Percentiles rank a stretch among this genome's conserved stretches.
phyloP scores from a whole-genome alignment of 2,888 invertebrate species.

The Lampropteryx suffumata region DNA sequence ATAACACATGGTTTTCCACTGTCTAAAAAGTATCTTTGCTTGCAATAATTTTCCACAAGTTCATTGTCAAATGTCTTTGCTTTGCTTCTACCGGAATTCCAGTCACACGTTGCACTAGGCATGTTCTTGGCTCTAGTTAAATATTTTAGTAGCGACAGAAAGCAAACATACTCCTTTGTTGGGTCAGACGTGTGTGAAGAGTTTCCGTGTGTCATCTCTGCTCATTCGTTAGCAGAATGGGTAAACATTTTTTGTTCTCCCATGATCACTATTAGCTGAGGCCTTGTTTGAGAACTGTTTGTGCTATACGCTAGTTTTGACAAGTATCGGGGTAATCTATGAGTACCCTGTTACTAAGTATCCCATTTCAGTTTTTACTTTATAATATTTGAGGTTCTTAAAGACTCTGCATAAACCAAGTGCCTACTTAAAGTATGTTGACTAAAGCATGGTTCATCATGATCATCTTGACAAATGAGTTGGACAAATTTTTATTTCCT shows the following conservation, averaged over 20 bases:
- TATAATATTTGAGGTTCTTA: neutral
- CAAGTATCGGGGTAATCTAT: constrained; percentile 5
- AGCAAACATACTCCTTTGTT: constrained; percentile 78
- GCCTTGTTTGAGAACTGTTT: constrained; percentile 44
- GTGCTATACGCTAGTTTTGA: constrained; percentile 21
- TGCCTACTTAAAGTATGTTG: too few relatives aligned
- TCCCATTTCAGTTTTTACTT: too few relatives aligned
- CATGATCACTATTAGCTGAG: constrained; percentile 71
- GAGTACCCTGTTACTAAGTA: constrained; percentile 1
- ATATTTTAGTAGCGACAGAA: constrained; percentile 81
- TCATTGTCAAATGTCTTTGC: neutral
- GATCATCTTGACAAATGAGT: too few relatives aligned
- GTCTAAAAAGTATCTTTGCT: too few relatives aligned
- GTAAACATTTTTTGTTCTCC: constrained; percentile 78
- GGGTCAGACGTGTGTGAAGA: constrained; percentile 80
- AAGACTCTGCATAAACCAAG: too few relatives aligned
- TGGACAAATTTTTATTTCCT: too few relatives aligned
- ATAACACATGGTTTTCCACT: too few relatives aligned
- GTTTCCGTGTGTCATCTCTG: constrained; percentile 75
- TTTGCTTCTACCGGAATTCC: constrained; percentile 42
- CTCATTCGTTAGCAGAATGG: constrained; percentile 68
- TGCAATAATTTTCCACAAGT: constrained; percentile 1
- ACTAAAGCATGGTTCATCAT: too few relatives aligned
- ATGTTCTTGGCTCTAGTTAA: constrained; percentile 71
- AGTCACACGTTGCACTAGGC: constrained; percentile 47